Base-by-base conservation (phyloP, 2,113 vertebrate genomes). In the Nipponia nippon region DNA sequence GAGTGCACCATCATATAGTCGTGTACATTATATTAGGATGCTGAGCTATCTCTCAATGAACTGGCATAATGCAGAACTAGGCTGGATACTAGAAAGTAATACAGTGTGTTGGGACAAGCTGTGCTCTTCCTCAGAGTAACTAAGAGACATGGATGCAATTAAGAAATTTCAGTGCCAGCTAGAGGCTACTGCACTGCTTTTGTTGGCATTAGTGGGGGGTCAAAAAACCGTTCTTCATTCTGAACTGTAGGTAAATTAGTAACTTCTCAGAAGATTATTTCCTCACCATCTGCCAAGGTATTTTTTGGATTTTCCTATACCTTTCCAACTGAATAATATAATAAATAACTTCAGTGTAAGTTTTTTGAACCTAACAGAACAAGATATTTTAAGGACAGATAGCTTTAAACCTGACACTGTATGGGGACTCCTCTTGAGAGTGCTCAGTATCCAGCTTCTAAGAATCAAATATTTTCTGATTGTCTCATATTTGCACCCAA, bases 391-490 rank as follows among this genome's bases (percentile, higher is more conserved):
- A 56, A 76, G 36, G 73, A 63, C 11, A 38, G 13, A 15, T 9
- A 52, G 8, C 11, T 70, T 55, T 63, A 83, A 40, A 18, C 19
- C 7, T 67, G 25, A 20, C 55, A 81, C 10, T 26, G 4, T 34
- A 27, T 9, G 55, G 8, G 8, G 7, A 21, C 11, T 67, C 6
- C 3, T 3, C 22, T 73, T 0, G 1, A 58, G 18, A 2, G 1
- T 38, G 25, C 7, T 85, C 4, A 22, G 6, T 38, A 20, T 30
- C 2, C 42, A 76, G 13, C 6, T 59, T 76, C 70, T 67, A 61
- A 91, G 23, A 94, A 79, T 26, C 11, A 52, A 59, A 1, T 26
- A 3, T 55, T 76, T 91, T 81, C 20, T 59, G 4, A 22, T 58
- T 40, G 3, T 71, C 14, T 67, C 17, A 76, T 59, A 42, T 63